These are phyloP conservation scores for Apeltes quadracus DNA, from an alignment of 2,113 vertebrate genomes.

Conservation along the genomic window DNA sequence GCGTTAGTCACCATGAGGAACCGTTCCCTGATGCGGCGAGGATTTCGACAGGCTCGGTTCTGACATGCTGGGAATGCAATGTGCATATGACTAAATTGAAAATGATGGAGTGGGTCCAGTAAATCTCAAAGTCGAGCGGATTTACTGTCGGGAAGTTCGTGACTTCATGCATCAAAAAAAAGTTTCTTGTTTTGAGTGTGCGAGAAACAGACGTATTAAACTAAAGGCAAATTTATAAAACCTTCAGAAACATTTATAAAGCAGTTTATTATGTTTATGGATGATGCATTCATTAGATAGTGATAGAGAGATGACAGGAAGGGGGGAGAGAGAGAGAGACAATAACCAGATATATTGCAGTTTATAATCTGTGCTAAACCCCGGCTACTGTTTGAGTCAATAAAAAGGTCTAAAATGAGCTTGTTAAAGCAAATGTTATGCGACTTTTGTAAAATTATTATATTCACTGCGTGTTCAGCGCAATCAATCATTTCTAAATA, in stretches of 20 bases:
- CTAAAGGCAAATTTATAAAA: slow-evolving; percentile 68
- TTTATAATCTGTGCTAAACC: neutral
- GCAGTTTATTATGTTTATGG: neutral
- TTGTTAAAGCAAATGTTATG: neutral
- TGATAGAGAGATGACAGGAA: neutral
- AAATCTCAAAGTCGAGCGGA: slow-evolving; percentile 53
- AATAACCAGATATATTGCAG: neutral
- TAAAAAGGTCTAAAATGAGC: neutral
- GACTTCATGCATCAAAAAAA: slow-evolving; percentile 62
- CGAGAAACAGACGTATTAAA: slow-evolving; percentile 51
- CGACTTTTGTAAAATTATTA: neutral
- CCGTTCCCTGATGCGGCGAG: slow-evolving; percentile 1
- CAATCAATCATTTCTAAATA: neutral
- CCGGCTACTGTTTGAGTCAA: neutral
- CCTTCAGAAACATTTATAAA: neutral
- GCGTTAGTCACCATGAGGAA: neutral
- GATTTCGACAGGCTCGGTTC: neutral
- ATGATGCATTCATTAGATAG: neutral
- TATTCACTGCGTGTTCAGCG: neutral
- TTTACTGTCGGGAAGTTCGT: slow-evolving; percentile 48
- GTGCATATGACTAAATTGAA: slow-evolving; percentile 41
- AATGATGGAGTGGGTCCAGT: slow-evolving; percentile 41
- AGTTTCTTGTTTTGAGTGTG: slow-evolving; percentile 19
- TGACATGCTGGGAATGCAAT: slow-evolving; percentile 66
- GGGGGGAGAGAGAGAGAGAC: neutral